These are phyloP conservation scores for Lampris incognitus DNA, from an alignment of 2,113 vertebrate species.

Conservation along the genomic window DNA sequence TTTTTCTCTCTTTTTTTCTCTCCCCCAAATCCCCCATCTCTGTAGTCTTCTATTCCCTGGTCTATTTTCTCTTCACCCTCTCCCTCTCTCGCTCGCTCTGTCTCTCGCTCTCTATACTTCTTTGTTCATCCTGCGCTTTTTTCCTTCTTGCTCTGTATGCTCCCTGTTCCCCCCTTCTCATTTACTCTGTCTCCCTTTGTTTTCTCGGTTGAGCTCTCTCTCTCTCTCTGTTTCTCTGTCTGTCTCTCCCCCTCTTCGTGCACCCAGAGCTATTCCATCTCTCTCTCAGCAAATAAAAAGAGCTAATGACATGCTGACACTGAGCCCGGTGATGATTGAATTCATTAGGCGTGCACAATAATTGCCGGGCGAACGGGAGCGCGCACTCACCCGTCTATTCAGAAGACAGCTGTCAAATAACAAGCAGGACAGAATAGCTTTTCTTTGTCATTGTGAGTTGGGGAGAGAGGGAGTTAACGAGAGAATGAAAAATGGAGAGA, in stretches of 20 bases:
- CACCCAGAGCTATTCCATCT: slow-evolving; percentile 71
- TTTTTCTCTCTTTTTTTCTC: neutral
- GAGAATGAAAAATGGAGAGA: slow-evolving; percentile 24
- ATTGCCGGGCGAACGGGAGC: slow-evolving; percentile 66
- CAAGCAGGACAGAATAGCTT: slow-evolving; percentile 70
- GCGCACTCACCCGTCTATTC: slow-evolving; percentile 71
- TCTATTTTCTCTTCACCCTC: neutral
- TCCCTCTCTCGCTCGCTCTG: slow-evolving; percentile 2
- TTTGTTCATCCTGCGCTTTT: neutral
- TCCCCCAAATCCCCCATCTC: neutral
- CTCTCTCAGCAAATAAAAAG: slow-evolving; percentile 73
- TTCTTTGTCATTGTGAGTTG: slow-evolving; percentile 64
- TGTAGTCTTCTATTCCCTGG: neutral
- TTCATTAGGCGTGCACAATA: slow-evolving; percentile 79
- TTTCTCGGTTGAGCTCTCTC: slow-evolving; percentile 9
- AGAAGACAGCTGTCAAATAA: slow-evolving; percentile 81
- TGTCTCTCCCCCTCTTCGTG: slow-evolving; percentile 17
- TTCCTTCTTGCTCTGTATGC: neutral
- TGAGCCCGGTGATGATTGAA: slow-evolving; percentile 75
- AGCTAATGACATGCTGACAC: slow-evolving; percentile 79
- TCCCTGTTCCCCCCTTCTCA: slow-evolving; percentile 3
- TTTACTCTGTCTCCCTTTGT: slow-evolving; percentile 3
- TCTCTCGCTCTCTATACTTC: slow-evolving; percentile 13
- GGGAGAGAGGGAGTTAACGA: slow-evolving; percentile 44
- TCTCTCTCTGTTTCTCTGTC: neutral